Evolutionary conservation across 1,140 invertebrate species (phyloP), one percentile per base, ranked within the genome.

Genomic region (Macrobrachium rosenbergii): DNA sequence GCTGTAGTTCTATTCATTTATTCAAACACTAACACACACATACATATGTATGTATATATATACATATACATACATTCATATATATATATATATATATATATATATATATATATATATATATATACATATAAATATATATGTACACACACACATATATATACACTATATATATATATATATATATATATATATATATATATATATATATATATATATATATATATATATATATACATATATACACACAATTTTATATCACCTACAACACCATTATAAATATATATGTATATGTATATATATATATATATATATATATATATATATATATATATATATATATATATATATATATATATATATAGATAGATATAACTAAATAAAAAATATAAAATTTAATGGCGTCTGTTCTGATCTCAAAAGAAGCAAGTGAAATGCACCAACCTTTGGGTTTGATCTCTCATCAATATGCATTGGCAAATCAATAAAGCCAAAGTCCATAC

Each of bases 41-140:
- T 7, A 72, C 21, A 72, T 7, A 72, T 7, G 23, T 7, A 72
- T 7, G 23, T 7, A 72, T 28, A 72, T 28, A 72, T 28, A 72
- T 28, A 69, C 21, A 69, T 69, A 69, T 69, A 69, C 21, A 69
- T 69, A 69, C 21, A 69, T 69, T 23, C 21, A 69, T 69, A 69
- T 69, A 21, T 69, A 21, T 69, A 21, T 69, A 21, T 23, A 21
- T n/a, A 21, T 23, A 21, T 23, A 21, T 23, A 21, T 23, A 10
- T 23, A 19, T 69, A 5, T 69, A 5, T 69, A 5, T 69, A 10
- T 69, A 10, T 21, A 10, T n/a, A 21, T 69, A n/a, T 69, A n/a
- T 69, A n/a, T 69, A 69, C 7, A 69, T 23, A 69, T 23, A 69
- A 23, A 21, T 69, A 21, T 69, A 17, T 72, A 16, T 69, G 21